A percentile compares a stretch with the other conserved stretches of the same genome.
Conservation (phyloP, 1,140 invertebrate genomes). For the Nomia melanderi region DNA sequence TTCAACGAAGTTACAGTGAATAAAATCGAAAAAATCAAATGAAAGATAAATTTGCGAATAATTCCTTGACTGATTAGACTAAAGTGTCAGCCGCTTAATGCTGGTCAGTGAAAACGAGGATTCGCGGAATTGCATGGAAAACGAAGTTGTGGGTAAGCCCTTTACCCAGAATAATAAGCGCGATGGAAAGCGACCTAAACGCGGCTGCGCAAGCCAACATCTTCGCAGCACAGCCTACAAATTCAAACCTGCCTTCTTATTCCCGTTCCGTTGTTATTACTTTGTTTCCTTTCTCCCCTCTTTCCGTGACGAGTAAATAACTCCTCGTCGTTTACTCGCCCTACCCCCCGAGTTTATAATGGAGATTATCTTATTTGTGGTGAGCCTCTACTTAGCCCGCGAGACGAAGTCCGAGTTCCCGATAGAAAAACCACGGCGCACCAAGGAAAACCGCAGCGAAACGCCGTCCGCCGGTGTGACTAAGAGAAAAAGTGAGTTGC, state of each 20-base stretch:
- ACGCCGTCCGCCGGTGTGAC: constrained; percentile 4
- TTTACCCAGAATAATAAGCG: constrained; percentile 54
- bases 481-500: neutral
- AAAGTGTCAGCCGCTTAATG: neutral
- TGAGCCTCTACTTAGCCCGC: constrained; percentile 65
- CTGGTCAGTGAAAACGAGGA: constrained; percentile 10
- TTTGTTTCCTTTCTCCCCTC: constrained; percentile 72
- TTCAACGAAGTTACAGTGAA: neutral
- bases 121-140: constrained; percentile 43
- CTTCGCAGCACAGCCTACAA: constrained; percentile 37
- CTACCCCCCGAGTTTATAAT: constrained; percentile 78
- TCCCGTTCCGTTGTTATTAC: constrained; percentile 76
- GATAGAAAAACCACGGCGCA: constrained; percentile 25
- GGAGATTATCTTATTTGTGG: constrained; percentile 81
- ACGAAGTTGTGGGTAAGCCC: constrained; percentile 37
- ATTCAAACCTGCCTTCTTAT: constrained; percentile 72
- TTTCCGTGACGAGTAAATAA: constrained; percentile 76
- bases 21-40: neutral
- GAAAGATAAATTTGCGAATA: neutral
- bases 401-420: constrained; percentile 54
- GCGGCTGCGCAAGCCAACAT: constrained; percentile 64
- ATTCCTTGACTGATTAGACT: neutral
- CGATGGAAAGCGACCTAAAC: constrained; percentile 34
- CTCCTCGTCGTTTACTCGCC: constrained; percentile 75
- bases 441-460: constrained; percentile 6